These are phyloP conservation scores for Thunnus thynnus DNA, from an alignment of 2,113 vertebrate species.

Conservation along the genomic window DNA sequence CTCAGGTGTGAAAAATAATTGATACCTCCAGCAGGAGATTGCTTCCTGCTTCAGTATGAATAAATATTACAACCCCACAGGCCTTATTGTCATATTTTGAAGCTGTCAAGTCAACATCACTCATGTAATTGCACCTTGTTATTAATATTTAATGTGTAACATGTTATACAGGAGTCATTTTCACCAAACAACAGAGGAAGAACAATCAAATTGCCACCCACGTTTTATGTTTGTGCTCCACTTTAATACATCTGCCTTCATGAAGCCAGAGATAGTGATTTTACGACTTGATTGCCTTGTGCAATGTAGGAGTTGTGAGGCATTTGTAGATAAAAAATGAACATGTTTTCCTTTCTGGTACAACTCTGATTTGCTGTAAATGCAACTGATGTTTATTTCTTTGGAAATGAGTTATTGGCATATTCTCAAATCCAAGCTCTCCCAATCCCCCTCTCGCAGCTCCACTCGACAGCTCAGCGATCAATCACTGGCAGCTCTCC, in stretches of 20 bases:
- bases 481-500: conserved; percentile 77
- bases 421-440: conserved; percentile 73
- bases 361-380: conserved; percentile 65
- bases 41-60: conserved; percentile 48
- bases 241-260: conserved; percentile 12
- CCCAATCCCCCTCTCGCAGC: conserved; percentile 66
- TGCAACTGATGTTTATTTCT: conserved; percentile 73
- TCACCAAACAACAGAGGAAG: conserved; percentile 15
- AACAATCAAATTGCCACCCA: conserved; percentile 13
- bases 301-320: conserved; percentile 28
- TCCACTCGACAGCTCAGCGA: conserved; percentile 65
- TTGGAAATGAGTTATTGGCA: conserved; percentile 73
- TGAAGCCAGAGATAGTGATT: conserved; percentile 25
- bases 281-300: conserved; percentile 42
- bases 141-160: conserved; percentile 36
- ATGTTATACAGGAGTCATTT: conserved; percentile 27
- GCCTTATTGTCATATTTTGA: conserved; percentile 34
- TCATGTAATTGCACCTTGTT: conserved; percentile 4
- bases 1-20: conserved; percentile 34
- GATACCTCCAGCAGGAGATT: conserved; percentile 29
- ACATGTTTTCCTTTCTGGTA: conserved; percentile 27
- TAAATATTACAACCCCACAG: conserved; percentile 40
- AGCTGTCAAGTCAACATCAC: conserved; percentile 45
- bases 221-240: conserved; percentile 16
- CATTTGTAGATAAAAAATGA: conserved; percentile 47